phyloP scores from a whole-genome alignment of 2,797 vertebrate species.

The Sebastes taczanowskii region DNA sequence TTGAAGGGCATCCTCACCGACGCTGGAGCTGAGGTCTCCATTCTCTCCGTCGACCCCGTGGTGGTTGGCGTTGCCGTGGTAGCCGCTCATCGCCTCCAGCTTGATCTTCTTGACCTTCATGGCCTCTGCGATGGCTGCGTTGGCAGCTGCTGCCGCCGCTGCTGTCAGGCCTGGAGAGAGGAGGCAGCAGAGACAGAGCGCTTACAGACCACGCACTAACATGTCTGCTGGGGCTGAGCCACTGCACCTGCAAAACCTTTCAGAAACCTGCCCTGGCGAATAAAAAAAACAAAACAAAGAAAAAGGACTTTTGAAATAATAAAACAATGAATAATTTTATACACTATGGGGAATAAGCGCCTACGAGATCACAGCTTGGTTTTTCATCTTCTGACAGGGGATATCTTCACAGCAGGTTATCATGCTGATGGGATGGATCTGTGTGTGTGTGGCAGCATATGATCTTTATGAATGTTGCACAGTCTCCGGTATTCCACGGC shows the following conservation, averaged over 20 bases:
- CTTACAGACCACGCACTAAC: conserved; percentile 59
- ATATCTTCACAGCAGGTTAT: conserved; percentile 73
- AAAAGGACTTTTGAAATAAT: conserved; percentile 59
- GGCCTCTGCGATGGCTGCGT: conserved; percentile 98
- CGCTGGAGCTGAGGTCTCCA: conserved; percentile 95
- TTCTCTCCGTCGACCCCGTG: conserved; percentile 95
- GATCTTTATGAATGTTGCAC: conserved; percentile 74
- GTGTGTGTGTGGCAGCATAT: conserved; percentile 50
- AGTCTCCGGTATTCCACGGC: conserved; percentile 48
- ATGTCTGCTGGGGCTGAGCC: conserved; percentile 66
- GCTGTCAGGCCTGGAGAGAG: conserved; percentile 92
- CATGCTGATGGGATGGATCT: conserved; percentile 74
- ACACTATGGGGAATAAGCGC: conserved; percentile 59
- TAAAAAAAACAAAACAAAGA: conserved; percentile 27
- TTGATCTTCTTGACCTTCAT: conserved; percentile 99
- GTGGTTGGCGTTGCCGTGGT: conserved; percentile 95
- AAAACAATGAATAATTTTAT: conserved; percentile 77
- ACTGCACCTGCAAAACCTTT: conserved; percentile 66
- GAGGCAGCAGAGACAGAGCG: conserved; percentile 63
- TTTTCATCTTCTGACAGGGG: conserved; percentile 73
- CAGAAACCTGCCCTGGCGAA: conserved; percentile 45
- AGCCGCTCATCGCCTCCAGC: conserved; percentile 99
- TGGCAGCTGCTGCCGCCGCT: conserved; percentile 96
- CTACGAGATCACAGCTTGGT: conserved; percentile 60
- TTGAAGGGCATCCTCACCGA: conserved; percentile 87